Evolutionary conservation across 1,140 invertebrate species (phyloP).

Genomic region (Sarcophaga peregrina): DNA sequence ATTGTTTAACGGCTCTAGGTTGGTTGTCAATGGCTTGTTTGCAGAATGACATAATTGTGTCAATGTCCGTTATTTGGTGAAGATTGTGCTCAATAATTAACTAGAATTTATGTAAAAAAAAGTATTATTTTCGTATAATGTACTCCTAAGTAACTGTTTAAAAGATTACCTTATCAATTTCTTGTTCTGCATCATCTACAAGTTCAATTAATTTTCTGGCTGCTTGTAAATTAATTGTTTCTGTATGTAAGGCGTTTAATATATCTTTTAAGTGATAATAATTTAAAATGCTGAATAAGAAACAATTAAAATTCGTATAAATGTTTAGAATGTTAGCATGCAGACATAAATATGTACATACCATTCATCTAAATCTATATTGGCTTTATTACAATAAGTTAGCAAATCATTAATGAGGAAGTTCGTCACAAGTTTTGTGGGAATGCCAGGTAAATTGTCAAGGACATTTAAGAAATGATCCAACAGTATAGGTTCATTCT

Average conservation of each 20-base stretch:
- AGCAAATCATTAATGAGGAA: constrained; percentile 76
- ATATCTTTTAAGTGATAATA: constrained; percentile 71
- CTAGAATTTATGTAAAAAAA: constrained; percentile 55
- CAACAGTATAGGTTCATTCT: constrained; percentile 75
- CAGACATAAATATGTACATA: constrained; percentile 47
- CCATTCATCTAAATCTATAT: constrained; percentile 71
- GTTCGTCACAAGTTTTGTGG: constrained; percentile 73
- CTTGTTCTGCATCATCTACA: constrained; percentile 61
- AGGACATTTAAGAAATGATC: constrained; percentile 73
- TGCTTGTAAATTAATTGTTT: constrained; percentile 73
- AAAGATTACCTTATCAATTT: constrained; percentile 65
- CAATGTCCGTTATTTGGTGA: constrained; percentile 73
- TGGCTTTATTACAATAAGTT: constrained; percentile 73
- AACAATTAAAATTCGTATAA: background rate
- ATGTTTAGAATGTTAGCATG: background rate
- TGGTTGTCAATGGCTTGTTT: constrained; percentile 73
- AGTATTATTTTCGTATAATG: background rate
- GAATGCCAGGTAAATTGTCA: constrained; percentile 66
- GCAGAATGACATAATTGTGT: constrained; percentile 73
- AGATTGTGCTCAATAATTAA: constrained; percentile 75
- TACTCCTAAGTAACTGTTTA: background rate
- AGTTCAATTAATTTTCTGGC: constrained; percentile 60
- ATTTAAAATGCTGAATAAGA: constrained; percentile 54
- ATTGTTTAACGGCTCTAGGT: constrained; percentile 75
- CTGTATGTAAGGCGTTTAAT: constrained; percentile 70